Evolutionary conservation across 2,888 invertebrate genomes (phyloP).

Genomic region (Allygus modestus): DNA sequence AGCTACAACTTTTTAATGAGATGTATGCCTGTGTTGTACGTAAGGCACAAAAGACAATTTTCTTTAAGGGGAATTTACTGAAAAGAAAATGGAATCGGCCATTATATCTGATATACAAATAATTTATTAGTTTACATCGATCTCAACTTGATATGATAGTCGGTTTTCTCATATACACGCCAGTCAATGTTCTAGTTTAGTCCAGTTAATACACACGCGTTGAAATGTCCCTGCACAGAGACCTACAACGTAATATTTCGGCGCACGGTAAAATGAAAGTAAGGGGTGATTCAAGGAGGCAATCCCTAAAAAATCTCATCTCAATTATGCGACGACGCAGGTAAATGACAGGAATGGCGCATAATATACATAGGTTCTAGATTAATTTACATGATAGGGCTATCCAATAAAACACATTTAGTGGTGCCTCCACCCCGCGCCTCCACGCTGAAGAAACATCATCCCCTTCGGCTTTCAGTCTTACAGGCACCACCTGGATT

Average conservation of each 20-base stretch:
- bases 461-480: constrained; percentile 42
- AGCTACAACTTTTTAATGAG: too few species aligned
- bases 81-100: too few species aligned
- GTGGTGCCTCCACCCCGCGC: constrained; percentile 1
- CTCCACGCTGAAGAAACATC: constrained; percentile 53
- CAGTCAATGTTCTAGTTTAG: too few species aligned
- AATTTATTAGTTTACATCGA: too few species aligned
- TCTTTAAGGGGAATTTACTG: too few species aligned
- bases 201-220: too few species aligned
- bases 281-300: constrained; percentile 18
- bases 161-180: too few species aligned
- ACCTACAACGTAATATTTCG: neutral
- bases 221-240: neutral
- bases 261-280: neutral
- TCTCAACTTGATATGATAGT: too few species aligned
- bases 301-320: constrained; percentile 46
- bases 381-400: constrained; percentile 64
- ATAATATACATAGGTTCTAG: constrained; percentile 62
- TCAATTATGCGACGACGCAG: constrained; percentile 42
- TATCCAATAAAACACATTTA: constrained; percentile 63
- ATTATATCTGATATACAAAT: too few species aligned
- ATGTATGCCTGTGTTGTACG: too few species aligned
- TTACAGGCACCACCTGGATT: constrained; percentile 61
- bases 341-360: constrained; percentile 43
- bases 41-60: too few species aligned